phyloP scores from a whole-genome alignment of 2,888 invertebrate genomes.

The Rotaria macrura region DNA sequence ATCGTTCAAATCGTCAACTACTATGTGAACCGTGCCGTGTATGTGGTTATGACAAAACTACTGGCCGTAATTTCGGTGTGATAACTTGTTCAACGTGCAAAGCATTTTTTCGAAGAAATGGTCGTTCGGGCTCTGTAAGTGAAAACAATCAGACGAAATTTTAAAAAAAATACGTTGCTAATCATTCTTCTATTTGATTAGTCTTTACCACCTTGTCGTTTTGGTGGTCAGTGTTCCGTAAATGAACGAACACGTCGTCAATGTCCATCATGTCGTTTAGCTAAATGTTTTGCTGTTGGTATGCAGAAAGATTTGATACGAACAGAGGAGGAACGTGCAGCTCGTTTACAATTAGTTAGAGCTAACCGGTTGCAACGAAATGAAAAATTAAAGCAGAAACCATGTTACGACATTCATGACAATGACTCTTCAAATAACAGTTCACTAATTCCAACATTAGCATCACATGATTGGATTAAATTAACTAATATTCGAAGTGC shows the following conservation, averaged over 20 bases:
- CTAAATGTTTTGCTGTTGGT: slow-evolving; percentile 46
- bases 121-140: background rate
- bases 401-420: background rate
- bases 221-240: background rate
- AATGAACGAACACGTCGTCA: background rate
- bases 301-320: slow-evolving; percentile 41
- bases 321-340: background rate
- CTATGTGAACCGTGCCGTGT: background rate
- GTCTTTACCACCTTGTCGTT: background rate
- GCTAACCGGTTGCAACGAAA: background rate
- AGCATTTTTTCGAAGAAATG: slow-evolving; percentile 6
- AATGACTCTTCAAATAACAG: background rate
- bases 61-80: background rate
- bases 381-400: background rate
- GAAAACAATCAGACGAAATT: background rate
- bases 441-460: background rate
- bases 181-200: background rate
- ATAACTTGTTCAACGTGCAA: background rate
- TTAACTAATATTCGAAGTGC: background rate
- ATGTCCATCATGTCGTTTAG: slow-evolving; percentile 46
- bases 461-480: background rate
- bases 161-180: too few relatives aligned
- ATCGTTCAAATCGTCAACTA: background rate
- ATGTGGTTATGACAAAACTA: background rate
- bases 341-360: background rate